Percentiles rank a stretch among this genome's conserved stretches.
These are phyloP conservation scores for Anaspis maculata DNA, from an alignment of 2,888 invertebrate species.

Conservation along the genomic window DNA sequence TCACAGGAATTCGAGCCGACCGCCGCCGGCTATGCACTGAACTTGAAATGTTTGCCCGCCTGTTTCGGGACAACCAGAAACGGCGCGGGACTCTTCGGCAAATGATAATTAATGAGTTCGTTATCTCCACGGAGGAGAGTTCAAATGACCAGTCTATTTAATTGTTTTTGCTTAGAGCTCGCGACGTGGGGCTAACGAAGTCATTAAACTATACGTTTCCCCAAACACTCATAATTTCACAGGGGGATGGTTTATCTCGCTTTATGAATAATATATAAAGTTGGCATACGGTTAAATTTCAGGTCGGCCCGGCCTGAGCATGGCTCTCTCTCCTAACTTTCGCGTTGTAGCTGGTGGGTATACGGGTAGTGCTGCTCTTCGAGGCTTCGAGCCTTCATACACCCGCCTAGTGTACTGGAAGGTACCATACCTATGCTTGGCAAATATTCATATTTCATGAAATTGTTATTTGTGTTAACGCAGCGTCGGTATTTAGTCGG, in stretches of 20 bases:
- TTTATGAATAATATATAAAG: slow-evolving; percentile 16
- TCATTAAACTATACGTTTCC: slow-evolving; percentile 29
- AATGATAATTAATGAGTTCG: slow-evolving; percentile 10
- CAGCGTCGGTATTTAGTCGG: too few species aligned
- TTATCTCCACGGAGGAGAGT: slow-evolving; percentile 9
- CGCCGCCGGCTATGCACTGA: too few species aligned
- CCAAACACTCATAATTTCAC: slow-evolving; percentile 22
- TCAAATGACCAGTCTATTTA: slow-evolving; percentile 19
- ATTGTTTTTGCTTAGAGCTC: slow-evolving; percentile 27
- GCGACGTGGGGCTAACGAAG: slow-evolving; percentile 23
- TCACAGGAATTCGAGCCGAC: too few species aligned
- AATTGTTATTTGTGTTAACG: too few species aligned
- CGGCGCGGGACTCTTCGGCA: slow-evolving; percentile 6
- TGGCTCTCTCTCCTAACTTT: too few species aligned
- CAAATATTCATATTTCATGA: too few species aligned
- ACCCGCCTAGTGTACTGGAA: not conserved
- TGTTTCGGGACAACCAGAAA: too few species aligned
- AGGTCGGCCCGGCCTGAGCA: too few species aligned
- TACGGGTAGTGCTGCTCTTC: too few species aligned
- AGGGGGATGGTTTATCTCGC: slow-evolving; percentile 15
- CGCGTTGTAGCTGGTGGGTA: too few species aligned
- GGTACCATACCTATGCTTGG: not conserved
- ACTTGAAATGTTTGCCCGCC: too few species aligned
- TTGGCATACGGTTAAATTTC: slow-evolving; percentile 13
- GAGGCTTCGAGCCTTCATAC: too few species aligned